phyloP scores from a whole-genome alignment of 2,113 vertebrate species.

The Parus major region DNA sequence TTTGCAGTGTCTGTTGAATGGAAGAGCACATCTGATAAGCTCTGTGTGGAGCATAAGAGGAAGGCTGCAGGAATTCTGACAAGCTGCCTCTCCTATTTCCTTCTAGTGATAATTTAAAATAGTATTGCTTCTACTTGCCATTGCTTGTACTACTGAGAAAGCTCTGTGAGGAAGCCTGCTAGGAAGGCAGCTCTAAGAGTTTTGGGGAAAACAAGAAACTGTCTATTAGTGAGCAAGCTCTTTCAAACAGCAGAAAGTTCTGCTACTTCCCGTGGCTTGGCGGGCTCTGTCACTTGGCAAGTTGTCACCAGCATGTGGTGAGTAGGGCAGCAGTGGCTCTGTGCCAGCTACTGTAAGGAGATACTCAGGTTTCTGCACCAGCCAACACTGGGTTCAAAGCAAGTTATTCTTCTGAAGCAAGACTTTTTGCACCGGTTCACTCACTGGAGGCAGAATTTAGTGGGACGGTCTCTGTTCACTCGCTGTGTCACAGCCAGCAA shows the following conservation, averaged over 20 bases:
- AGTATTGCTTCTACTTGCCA: neutral
- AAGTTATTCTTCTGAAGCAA: neutral
- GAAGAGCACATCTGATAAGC: neutral
- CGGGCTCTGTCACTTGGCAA: neutral
- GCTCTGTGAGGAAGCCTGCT: neutral
- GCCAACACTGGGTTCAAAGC: neutral
- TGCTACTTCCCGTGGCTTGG: neutral
- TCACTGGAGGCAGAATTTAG: neutral
- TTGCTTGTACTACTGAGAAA: neutral
- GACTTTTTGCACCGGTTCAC: neutral
- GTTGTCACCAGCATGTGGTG: fast-evolving
- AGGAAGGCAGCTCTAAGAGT: neutral
- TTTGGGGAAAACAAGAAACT: neutral
- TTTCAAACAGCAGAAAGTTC: neutral
- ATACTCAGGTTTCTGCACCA: neutral
- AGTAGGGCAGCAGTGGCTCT: neutral
- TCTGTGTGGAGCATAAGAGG: neutral
- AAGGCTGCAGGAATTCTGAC: neutral
- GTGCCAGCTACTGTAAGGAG: neutral
- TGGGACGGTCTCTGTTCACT: neutral
- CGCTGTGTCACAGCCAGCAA: neutral
- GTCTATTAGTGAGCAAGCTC: neutral
- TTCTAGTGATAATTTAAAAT: neutral
- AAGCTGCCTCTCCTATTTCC: neutral
- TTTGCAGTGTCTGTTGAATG: neutral